Evolutionary conservation across 2,113 vertebrate genomes (phyloP), one percentile per base, ranked within the genome.

Genomic region (Gadus chalcogrammus): DNA sequence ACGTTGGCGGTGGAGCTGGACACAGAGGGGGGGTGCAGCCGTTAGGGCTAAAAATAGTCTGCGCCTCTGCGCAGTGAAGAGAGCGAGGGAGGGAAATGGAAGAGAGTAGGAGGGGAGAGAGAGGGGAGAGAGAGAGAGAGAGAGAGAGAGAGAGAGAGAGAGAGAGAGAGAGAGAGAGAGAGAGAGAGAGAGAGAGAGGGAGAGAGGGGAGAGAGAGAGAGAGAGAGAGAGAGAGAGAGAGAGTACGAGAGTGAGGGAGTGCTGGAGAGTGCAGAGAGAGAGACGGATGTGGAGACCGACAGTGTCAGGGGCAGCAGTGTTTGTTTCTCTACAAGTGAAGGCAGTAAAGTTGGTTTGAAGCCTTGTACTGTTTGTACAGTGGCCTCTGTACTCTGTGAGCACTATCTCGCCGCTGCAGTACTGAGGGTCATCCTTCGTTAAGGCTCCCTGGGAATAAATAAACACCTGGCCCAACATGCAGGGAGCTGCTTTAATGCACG

Each of bases 41-140:
- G 79, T 73, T 73, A 60, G 71, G 27, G 72, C 84, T 90, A 88
- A 87, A 90, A 90, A 91, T 91, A 91, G 85, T 79, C 18, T 0
- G 11, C 67, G 85, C 69, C 72, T 83, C 80, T 77, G 85, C 82
- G 61, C 2, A n/a, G 12, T 20, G 18, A n/a, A 62, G 61, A 62
- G 20, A 62, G 61, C n/a, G 61, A 63, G 61, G 13, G 22, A 63
- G 61, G 13, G 61, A 85, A 5, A 81, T 78, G 73, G 79, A 68
- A 75, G 71, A 71, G 48, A 27, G 65, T 18, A 5, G 5, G 31
- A 71, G 48, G 16, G 65, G 13, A 5, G 5, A 6, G 16, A 65
- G 11, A n/a, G n/a, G n/a, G n/a, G n/a, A n/a, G n/a, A n/a, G n/a
- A n/a, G n/a, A n/a, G n/a, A n/a, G n/a, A n/a, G n/a, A n/a, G n/a